Conservation (phyloP, 1,140 invertebrate species). For the Pachyrhynchus sulphureomaculatus region DNA sequence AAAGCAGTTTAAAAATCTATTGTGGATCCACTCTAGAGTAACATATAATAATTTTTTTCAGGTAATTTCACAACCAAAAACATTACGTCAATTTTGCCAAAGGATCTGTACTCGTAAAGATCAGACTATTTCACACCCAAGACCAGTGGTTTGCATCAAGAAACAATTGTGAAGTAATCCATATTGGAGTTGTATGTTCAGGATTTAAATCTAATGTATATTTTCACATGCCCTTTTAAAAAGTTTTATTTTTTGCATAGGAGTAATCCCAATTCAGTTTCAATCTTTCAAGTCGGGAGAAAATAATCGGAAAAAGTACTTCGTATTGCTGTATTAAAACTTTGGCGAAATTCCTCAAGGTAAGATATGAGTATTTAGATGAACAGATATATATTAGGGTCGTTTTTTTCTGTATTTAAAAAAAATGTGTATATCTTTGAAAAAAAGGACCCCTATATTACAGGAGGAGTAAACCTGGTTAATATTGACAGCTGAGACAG, state of each 20-base stretch:
- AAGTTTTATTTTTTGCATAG: conserved; percentile 86
- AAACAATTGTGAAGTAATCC: conserved; percentile 77
- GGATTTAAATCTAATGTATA: conserved; percentile 83
- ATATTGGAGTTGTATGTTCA: conserved; percentile 87
- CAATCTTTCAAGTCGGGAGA: conserved; percentile 87
- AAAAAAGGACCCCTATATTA: too few species aligned
- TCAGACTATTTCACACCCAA: neutral
- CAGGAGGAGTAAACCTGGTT: too few species aligned
- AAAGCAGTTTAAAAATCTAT: too few species aligned
- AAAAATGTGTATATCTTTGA: too few species aligned
- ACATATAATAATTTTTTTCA: too few species aligned
- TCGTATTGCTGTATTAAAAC: conserved; percentile 78
- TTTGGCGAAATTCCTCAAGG: conserved; percentile 86
- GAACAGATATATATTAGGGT: too few species aligned
- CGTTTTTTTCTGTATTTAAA: too few species aligned
- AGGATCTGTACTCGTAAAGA: conserved; percentile 5
- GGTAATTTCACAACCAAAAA: neutral
- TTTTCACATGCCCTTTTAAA: conserved; percentile 85
- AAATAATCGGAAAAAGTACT: conserved; percentile 73
- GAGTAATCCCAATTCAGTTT: conserved; percentile 85
- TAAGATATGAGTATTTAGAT: too few species aligned
- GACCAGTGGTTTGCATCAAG: conserved; percentile 1
- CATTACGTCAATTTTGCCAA: conserved; percentile 13
- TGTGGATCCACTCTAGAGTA: too few species aligned
- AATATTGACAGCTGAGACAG: too few species aligned